Conservation (phyloP, 2,797 vertebrate genomes). For the Tympanoctomys barrerae region DNA sequence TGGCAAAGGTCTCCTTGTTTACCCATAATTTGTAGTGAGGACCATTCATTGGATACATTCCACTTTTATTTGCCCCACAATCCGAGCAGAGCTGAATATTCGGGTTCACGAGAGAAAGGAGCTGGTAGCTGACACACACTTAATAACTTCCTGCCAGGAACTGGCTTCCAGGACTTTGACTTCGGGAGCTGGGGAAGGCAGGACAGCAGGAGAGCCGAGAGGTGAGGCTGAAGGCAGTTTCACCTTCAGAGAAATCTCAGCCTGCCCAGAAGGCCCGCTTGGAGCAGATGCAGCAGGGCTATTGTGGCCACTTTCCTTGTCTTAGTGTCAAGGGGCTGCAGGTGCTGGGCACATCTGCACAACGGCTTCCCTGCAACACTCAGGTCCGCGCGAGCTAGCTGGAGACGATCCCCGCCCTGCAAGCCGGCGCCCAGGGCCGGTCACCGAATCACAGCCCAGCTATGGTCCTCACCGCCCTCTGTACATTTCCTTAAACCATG, state of each 20-base stretch:
- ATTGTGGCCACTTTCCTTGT: neutral
- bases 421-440: neutral
- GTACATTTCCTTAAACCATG: neutral
- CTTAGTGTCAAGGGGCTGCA: neutral
- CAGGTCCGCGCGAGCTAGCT: neutral
- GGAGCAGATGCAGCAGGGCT: neutral
- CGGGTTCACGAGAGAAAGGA: neutral
- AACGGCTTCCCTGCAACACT: neutral
- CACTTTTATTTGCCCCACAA: neutral
- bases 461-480: neutral
- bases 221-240: neutral
- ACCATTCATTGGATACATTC: neutral
- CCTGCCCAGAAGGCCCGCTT: neutral
- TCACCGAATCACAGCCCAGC: neutral
- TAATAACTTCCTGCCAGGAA: neutral
- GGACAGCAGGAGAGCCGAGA: neutral
- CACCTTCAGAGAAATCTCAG: neutral
- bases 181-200: neutral
- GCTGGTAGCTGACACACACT: neutral
- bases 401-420: no score
- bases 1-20: neutral
- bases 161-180: neutral
- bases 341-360: neutral
- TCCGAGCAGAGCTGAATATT: neutral
- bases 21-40: neutral